Percentiles rank a stretch among this genome's conserved stretches.
Evolutionary conservation across 2,797 vertebrate genomes (phyloP).

Genomic region (Crax fasciolata): DNA sequence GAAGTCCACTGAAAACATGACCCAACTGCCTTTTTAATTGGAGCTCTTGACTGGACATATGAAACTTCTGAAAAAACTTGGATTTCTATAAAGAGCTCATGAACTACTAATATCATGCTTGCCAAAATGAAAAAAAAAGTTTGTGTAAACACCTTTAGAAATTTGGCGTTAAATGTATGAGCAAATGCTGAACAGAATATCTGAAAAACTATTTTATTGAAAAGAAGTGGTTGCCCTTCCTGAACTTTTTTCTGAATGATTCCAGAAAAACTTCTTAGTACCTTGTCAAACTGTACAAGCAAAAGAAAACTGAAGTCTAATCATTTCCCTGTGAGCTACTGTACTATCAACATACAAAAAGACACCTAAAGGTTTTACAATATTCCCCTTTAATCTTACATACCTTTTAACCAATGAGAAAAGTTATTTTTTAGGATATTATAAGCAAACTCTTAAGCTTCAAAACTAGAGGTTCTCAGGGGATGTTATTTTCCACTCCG

Average conservation of each 20-base stretch:
- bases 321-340: background rate
- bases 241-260: background rate
- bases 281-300: background rate
- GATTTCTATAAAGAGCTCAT: background rate
- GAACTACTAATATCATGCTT: background rate
- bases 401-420: background rate
- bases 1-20: background rate
- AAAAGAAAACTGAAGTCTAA: background rate
- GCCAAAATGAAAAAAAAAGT: background rate
- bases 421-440: background rate
- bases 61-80: accelerated
- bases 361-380: background rate
- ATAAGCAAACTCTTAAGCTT: background rate
- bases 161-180: background rate
- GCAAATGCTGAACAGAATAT: background rate
- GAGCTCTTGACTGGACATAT: background rate
- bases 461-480: background rate
- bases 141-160: background rate
- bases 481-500: background rate
- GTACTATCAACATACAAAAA: background rate
- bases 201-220: background rate
- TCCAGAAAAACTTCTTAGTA: background rate
- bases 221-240: background rate
- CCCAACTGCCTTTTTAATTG: background rate
- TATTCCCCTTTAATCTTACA: background rate